Percentiles rank a stretch among this genome's conserved stretches.
These are phyloP conservation scores for Meriones psammophilus DNA, from an alignment of 2,797 vertebrate species.

Conservation along the genomic window DNA sequence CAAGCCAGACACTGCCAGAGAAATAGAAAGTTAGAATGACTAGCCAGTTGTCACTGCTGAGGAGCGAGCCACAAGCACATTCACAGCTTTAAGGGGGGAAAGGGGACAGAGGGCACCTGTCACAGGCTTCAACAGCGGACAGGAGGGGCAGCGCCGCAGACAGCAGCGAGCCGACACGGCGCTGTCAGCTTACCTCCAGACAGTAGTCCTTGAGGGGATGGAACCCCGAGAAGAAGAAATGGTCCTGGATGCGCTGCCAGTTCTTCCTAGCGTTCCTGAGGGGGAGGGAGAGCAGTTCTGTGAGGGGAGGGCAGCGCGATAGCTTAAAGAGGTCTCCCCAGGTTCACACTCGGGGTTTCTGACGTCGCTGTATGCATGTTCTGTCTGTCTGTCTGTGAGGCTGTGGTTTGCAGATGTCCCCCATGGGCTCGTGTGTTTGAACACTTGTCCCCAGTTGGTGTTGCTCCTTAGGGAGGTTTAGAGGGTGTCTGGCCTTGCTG, in stretches of 20 bases:
- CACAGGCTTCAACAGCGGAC: not conserved
- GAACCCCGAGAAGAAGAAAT: constrained; percentile 96
- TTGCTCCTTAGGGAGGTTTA: not conserved
- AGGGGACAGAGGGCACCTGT: not conserved
- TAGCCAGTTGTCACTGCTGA: constrained; percentile 49
- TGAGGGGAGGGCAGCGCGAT: not conserved
- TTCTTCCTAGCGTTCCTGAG: constrained; percentile 96
- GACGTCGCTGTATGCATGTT: not conserved
- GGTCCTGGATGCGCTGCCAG: constrained; percentile 96
- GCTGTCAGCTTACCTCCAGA: constrained; percentile 91
- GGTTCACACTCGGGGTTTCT: not conserved
- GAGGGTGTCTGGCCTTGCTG: not conserved
- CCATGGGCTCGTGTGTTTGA: not conserved
- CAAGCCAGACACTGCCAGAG: constrained; percentile 73
- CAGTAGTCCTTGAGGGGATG: constrained; percentile 95
- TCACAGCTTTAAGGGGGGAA: not conserved
- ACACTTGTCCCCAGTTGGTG: not conserved
- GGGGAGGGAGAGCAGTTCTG: not conserved
- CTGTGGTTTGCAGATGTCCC: not conserved
- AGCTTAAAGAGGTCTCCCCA: not conserved
- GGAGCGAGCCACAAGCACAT: not conserved
- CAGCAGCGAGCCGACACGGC: not conserved
- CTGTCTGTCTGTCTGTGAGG: not conserved
- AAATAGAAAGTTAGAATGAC: constrained; percentile 67
- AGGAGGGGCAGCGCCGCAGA: not conserved